Base-by-base conservation (phyloP, 2,113 vertebrate species). In the Puntigrus tetrazona region DNA sequence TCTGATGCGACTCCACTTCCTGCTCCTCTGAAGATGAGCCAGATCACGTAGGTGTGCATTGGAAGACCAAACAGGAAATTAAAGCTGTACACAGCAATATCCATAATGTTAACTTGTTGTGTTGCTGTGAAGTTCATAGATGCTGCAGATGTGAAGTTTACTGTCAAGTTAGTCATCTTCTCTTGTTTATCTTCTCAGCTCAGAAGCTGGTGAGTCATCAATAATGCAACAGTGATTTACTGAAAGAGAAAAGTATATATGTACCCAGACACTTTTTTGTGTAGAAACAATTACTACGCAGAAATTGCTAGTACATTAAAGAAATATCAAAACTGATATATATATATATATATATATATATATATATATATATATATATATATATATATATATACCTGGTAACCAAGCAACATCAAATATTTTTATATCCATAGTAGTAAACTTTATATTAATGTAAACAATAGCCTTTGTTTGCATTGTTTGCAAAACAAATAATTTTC, bases 1-100 rank as follows among this genome's bases (percentile, higher is more conserved):
- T 84, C 82, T 36, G 77, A 73, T 7, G 52, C 36, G 14, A 75
- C 36, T 81, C 69, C 77, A 70, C 67, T 67, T 52, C 47, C 27
- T 45, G 2, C 14, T 36, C 70, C 47, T 10, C 22, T 69, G 25
- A 43, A 7, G 3, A 65, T 78, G 31, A 78, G 20, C 76, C 76
- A 78, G 22, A 78, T 61, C 13, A 78, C 34, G 11, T 29, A 76
- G 11, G n/a, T 29, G n/a, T 83, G 55, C 25, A 70, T 61, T 7
- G 81, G 85, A 61, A 86, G 67, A 31, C 75, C 55, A 7, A 87
- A 5, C 2, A 81, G 13, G 0, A 45, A 2, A 67, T 65, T 57
- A 14, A 43, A 52, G 18, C 4, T 1, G 47, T 27, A 25, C 31
- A 57, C 20, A 61, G 7, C 13, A 18, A 78, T 78, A 1, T 38